A percentile compares a stretch with the other conserved stretches of the same genome.
phyloP scores from a whole-genome alignment of 92 coral and sea anemone genomes.

The Nematostella vectensis region DNA sequence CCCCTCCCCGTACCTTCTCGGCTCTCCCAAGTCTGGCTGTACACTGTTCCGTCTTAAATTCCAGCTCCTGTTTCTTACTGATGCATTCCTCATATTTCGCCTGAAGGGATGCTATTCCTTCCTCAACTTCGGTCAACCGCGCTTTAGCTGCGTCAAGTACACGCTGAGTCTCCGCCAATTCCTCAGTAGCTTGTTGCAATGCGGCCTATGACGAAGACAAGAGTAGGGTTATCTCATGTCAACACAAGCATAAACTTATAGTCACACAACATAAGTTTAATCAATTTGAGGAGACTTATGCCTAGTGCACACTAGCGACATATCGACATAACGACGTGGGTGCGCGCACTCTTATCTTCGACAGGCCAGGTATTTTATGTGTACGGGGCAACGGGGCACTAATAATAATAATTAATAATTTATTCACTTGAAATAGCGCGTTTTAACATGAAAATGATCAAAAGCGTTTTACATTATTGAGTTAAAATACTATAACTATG shows the following conservation, averaged over 20 bases:
- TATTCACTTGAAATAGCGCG: no score
- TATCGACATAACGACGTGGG: no score
- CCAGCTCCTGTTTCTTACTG: conserved; percentile 87
- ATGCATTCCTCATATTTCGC: conserved; percentile 97
- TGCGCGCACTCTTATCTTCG: no score
- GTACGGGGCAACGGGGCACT: no score
- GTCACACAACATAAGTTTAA: neutral
- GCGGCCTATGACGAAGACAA: conserved; percentile 84
- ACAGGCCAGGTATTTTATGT: no score
- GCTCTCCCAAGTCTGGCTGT: conserved; percentile 83
- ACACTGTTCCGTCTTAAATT: conserved; percentile 91
- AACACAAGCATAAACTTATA: neutral
- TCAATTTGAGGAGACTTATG: no score
- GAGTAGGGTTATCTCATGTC: neutral
- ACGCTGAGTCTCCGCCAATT: conserved; percentile 92
- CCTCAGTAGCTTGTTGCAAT: conserved; percentile 86
- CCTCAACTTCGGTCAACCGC: conserved; percentile 90
- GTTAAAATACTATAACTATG: no score
- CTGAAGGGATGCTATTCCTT: conserved; percentile 97
- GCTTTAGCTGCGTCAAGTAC: conserved; percentile 88
- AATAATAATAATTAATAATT: no score
- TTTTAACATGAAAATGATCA: no score
- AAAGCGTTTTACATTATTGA: no score
- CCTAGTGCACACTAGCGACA: no score
- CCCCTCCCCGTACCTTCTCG: conserved; percentile 98